These are phyloP conservation scores for Hydrotaea cyrtoneurina DNA, from an alignment of 2,888 invertebrate genomes.

Conservation along the genomic window DNA sequence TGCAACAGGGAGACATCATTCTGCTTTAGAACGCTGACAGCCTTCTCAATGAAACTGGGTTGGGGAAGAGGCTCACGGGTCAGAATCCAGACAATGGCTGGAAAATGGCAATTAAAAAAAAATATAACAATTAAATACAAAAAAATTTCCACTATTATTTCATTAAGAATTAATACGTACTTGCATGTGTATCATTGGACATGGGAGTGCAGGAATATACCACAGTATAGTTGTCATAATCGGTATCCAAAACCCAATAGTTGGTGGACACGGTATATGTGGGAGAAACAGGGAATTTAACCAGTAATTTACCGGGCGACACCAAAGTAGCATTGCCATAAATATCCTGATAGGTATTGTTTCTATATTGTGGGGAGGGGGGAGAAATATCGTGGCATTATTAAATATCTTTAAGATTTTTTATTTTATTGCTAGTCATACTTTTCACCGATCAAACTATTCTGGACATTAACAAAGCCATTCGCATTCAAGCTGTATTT, in stretches of 20 bases:
- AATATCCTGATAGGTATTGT: constrained; percentile 46
- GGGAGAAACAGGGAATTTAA: constrained; percentile 65
- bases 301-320: constrained; percentile 64
- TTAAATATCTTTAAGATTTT: neutral
- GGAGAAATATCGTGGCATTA: neutral
- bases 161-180: constrained; percentile 55
- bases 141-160: neutral
- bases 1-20: constrained; percentile 61
- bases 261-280: constrained; percentile 52
- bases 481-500: constrained; percentile 82
- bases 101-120: neutral
- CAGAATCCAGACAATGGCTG: constrained; percentile 71
- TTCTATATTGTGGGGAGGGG: too few species aligned
- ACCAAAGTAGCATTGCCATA: constrained; percentile 63
- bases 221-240: constrained; percentile 83
- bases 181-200: constrained; percentile 39
- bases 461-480: constrained; percentile 81
- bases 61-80: constrained; percentile 67
- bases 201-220: constrained; percentile 82
- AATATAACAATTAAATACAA: neutral
- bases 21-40: constrained; percentile 55
- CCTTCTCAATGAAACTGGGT: constrained; percentile 44
- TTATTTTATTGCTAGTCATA: constrained; percentile 38
- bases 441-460: constrained; percentile 72
- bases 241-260: constrained; percentile 84